These are phyloP conservation scores for Belonocnema kinseyi DNA, from an alignment of 1,140 invertebrate genomes.

Conservation along the genomic window DNA sequence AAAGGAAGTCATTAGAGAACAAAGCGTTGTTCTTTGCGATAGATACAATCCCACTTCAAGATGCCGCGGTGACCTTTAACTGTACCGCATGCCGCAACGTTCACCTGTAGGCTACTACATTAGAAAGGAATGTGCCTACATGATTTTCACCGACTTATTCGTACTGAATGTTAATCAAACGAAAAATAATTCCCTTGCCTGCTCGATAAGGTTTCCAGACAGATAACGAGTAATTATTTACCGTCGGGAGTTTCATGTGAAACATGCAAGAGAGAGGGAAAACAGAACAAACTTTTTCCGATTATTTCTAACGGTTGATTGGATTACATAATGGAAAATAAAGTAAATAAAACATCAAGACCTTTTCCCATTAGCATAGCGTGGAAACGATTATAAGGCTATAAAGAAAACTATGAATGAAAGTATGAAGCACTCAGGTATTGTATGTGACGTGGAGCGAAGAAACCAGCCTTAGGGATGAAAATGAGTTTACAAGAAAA, in stretches of 20 bases:
- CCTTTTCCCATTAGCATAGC: not conserved
- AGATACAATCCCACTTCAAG: slow-evolving; percentile 58
- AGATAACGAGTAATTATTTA: slow-evolving; percentile 21
- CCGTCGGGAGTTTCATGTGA: not conserved
- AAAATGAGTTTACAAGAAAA: no score
- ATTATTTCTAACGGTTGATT: slow-evolving; percentile 3
- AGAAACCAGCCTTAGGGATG: no score
- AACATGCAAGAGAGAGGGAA: not conserved
- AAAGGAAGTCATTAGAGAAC: slow-evolving; percentile 69
- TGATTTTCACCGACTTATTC: slow-evolving; percentile 54
- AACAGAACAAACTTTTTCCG: not conserved
- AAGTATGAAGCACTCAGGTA: not conserved
- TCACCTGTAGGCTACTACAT: slow-evolving; percentile 67
- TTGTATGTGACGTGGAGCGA: no score
- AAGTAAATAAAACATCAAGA: slow-evolving; percentile 4
- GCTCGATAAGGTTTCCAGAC: slow-evolving; percentile 6
- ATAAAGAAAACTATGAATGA: slow-evolving; percentile 5
- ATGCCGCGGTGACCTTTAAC: slow-evolving; percentile 71
- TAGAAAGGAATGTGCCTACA: slow-evolving; percentile 62
- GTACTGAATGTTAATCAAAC: slow-evolving; percentile 47
- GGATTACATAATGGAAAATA: slow-evolving; percentile 26
- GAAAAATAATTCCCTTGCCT: not conserved
- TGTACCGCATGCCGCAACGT: slow-evolving; percentile 70
- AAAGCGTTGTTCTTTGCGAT: slow-evolving; percentile 66
- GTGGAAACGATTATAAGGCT: not conserved